phyloP scores from a whole-genome alignment of 2,113 vertebrate genomes.

The Chamaea fasciata region DNA sequence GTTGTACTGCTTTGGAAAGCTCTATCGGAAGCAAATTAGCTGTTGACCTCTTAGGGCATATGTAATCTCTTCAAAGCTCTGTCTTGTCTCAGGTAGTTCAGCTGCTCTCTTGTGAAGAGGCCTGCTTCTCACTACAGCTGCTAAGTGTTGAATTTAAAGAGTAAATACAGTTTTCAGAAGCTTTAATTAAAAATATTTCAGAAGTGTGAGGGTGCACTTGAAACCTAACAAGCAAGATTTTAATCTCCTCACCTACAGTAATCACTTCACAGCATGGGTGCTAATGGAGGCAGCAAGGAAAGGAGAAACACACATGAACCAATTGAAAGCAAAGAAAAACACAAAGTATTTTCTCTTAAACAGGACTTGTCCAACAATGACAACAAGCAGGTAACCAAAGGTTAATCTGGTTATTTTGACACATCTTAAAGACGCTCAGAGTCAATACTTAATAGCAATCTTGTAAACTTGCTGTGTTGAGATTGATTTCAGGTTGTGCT shows the following conservation, averaged over 20 bases:
- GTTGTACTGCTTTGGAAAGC: not conserved
- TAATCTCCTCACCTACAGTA: not conserved
- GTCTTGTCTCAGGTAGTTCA: not conserved
- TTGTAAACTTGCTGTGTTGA: not conserved
- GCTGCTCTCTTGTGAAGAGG: not conserved
- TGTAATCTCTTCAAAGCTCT: not conserved
- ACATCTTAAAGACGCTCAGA: not conserved
- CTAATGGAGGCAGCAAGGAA: not conserved
- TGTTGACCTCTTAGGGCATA: not conserved
- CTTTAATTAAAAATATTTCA: slow-evolving; percentile 22
- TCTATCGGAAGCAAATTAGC: not conserved
- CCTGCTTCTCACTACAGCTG: not conserved
- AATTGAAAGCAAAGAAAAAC: not conserved
- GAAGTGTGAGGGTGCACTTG: not conserved
- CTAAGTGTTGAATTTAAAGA: not conserved
- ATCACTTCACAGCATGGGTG: not conserved
- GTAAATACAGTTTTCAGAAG: not conserved
- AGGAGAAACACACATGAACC: not conserved
- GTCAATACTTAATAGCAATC: not conserved
- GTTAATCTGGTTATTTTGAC: not conserved
- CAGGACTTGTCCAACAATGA: not conserved
- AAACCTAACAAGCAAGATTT: slow-evolving; percentile 12
- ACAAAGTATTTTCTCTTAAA: not conserved
- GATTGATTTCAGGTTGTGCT: not conserved
- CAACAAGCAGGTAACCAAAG: not conserved